Evolutionary conservation across 2,113 vertebrate genomes (phyloP).

Genomic region (Esox niger): DNA sequence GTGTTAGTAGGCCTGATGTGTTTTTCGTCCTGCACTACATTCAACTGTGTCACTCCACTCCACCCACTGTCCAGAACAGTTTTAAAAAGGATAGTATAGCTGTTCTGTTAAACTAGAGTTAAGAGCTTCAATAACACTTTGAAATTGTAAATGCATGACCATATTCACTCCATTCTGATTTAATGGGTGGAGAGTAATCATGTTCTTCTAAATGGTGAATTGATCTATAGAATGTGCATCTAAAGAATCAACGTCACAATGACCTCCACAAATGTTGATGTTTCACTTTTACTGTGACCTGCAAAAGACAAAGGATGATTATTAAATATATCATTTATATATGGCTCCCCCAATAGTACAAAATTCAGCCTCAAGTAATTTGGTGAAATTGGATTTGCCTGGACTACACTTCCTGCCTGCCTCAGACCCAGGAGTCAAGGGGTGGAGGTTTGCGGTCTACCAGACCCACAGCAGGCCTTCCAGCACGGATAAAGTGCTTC

Average conservation of each 20-base stretch:
- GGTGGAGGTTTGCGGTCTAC: constrained; percentile 78
- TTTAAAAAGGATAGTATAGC: constrained; percentile 24
- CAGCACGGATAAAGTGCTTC: constrained; percentile 75
- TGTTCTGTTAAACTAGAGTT: constrained; percentile 33
- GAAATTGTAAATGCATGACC: constrained; percentile 1
- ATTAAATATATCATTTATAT: constrained; percentile 12
- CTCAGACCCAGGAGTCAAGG: constrained; percentile 77
- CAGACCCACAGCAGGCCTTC: constrained; percentile 74
- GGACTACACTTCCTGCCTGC: constrained; percentile 21
- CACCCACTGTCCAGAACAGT: constrained; percentile 5
- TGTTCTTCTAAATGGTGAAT: constrained; percentile 7
- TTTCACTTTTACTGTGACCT: constrained; percentile 45
- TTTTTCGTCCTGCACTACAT: constrained; percentile 21
- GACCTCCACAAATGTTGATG: constrained; percentile 43
- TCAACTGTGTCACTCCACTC: constrained; percentile 27
- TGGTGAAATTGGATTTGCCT: constrained; percentile 45
- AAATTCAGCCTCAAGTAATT: constrained; percentile 29
- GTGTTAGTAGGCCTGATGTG: constrained; percentile 4
- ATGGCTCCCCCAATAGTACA: constrained; percentile 32
- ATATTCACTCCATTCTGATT: constrained; percentile 30
- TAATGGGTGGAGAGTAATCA: neutral
- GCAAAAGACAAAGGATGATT: constrained; percentile 35
- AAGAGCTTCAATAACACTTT: constrained; percentile 36
- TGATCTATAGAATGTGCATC: constrained; percentile 33
- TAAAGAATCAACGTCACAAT: constrained; percentile 35